Evolutionary conservation across 2,888 invertebrate species (phyloP).

Genomic region (Campoletis raptor): DNA sequence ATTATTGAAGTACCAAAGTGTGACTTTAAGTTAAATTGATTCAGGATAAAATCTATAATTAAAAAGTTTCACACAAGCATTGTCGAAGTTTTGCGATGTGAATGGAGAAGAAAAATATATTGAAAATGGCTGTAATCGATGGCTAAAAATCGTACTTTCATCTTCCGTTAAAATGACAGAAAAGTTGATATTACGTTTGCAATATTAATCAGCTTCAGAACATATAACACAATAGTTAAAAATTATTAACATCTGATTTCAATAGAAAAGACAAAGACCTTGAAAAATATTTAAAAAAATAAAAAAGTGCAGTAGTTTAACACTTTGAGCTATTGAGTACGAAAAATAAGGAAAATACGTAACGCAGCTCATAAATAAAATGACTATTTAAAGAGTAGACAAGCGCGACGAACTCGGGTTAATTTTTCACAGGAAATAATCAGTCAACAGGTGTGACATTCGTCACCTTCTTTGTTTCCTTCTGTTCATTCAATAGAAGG

Average conservation of each 20-base stretch:
- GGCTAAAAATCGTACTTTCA: not conserved
- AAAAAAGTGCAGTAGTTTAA: not conserved
- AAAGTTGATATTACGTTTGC: not conserved
- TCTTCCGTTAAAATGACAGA: not conserved
- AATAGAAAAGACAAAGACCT: not conserved
- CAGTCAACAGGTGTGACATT: constrained; percentile 54
- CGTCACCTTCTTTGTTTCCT: constrained; percentile 27
- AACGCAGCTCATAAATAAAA: constrained; percentile 5
- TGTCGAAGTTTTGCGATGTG: not conserved
- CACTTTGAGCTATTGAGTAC: not conserved
- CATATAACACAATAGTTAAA: not conserved
- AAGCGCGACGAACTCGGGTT: constrained; percentile 37
- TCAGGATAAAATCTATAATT: not conserved
- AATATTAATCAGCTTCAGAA: not conserved
- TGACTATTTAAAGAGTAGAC: constrained; percentile 34
- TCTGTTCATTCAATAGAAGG: constrained; percentile 4
- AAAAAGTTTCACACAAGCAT: not conserved
- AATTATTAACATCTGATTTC: not conserved
- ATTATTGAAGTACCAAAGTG: not conserved
- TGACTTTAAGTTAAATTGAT: not conserved
- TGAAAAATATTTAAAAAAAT: not conserved
- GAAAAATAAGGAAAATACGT: constrained; percentile 9
- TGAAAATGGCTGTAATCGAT: not conserved
- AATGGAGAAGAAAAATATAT: not conserved
- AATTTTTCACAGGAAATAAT: constrained; percentile 59